Base-by-base conservation (phyloP, 2,797 vertebrate species). In the Poecilia wingei region DNA sequence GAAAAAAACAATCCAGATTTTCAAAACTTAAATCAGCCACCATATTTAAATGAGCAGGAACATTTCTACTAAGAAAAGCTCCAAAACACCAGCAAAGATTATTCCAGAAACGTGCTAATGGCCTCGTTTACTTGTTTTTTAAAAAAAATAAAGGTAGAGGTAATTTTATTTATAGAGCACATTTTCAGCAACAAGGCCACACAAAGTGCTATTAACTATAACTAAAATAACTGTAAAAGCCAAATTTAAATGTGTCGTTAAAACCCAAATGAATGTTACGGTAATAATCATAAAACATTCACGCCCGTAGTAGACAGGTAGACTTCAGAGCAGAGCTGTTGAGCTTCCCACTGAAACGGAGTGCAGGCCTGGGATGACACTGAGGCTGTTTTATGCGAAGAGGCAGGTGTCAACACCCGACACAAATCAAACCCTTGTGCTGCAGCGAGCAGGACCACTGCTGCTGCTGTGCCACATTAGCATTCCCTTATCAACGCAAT, bases 401-500 rank as follows among this genome's bases (percentile, higher is more conserved):
- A 83, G 83, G 93, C 95, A 95, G 92, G 93, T 95, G 94, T 91
- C 88, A 91, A 86, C 75, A 82, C 79, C 79, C 85, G 86, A 57
- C 82, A 95, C 93, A 95, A 91, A 95, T 94, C 89, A 78, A 83
- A 87, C 84, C 89, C 88, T 95, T 95, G 95, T 96, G 92, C 89
- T 86, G 88, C 89, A 88, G 84, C 3, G 69, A 86, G 86, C 78
- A 41, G 68, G 47, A 76, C 75, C 79, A 6, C 87, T 86, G 6
- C 87, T 75, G 86, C 85, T 77, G 74, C 80, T 85, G 80, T 76
- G 64, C 61, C 77, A 86, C 92, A 95, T 94, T 92, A 93, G 88
- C 90, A 95, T 95, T 93, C 91, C 82, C 71, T 74, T 76, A 86
- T 82, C 77, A 45, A 57, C 77, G 79, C 81, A 75, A 68, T 41